Evolutionary conservation across 2,797 vertebrate species (phyloP), one percentile per base, ranked within the genome.

Genomic region (Ispidina lecontei): DNA sequence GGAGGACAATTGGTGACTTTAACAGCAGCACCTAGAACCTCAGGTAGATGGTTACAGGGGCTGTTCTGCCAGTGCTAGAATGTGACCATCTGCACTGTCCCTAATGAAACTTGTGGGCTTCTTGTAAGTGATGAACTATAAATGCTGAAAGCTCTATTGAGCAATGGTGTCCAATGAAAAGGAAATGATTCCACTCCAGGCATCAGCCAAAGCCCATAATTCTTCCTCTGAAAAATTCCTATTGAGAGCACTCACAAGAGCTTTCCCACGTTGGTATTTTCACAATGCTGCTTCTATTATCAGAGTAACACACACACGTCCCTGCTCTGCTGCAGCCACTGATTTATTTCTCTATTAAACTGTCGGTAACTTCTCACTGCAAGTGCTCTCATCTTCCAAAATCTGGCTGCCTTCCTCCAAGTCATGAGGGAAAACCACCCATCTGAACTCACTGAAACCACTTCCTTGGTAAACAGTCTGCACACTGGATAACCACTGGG

Each of bases 281-380:
- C 14, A 83, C 46, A 92, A 74, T 44, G 71, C n/a, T 77, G 21
- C 31, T 78, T 93, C 79, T 73, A 84, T 95, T 76, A 80, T 67
- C 81, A 62, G 65, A 92, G 41, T 10, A 92, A 91, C 35, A 90
- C 83, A 47, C 15, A 11, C 58, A 74, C 60, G 9, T 35, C 91
- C 84, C 37, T 87, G n/a, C 65, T 55, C 39, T 49, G 25, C 29
- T 80, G 72, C 79, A 89, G 22, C 72, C 75, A 84, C 81, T 58
- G 62, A 91, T 89, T 83, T 71, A 74, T 85, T 44, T 46, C 62
- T 77, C 67, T 83, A 35, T 91, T 95, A 80, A 92, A 64, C 58
- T 81, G 76, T 68, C 46, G 77, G 58, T 78, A 91, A 83, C 70
- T 77, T 89, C 80, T 85, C 43, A 31, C 51, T 80, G 62, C 46